phyloP scores from a whole-genome alignment of 2,797 vertebrate genomes.

The Linurgus olivaceus region DNA sequence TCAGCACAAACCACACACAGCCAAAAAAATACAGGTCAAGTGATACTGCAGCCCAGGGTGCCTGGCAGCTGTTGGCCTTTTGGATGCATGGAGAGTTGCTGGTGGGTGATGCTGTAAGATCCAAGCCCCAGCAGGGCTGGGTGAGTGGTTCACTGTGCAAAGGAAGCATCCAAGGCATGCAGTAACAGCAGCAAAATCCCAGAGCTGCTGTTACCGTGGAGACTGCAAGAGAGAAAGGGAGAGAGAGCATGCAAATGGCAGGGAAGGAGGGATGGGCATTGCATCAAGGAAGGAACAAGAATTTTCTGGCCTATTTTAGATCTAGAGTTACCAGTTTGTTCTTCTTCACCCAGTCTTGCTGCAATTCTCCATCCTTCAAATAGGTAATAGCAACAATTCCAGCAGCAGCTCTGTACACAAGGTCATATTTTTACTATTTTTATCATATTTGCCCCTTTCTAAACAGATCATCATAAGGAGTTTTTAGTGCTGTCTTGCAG shows the following conservation, averaged over 20 bases:
- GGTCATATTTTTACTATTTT: slow-evolving; percentile 12
- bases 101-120: background rate
- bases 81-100: accelerated
- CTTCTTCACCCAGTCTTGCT: background rate
- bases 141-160: background rate
- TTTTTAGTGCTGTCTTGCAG: background rate
- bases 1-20: background rate
- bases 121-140: background rate
- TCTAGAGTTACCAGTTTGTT: background rate
- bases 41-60: background rate
- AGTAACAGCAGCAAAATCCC: background rate
- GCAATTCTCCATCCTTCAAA: background rate
- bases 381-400: background rate
- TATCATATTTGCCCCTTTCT: background rate
- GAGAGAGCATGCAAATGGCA: background rate
- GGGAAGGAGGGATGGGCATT: background rate
- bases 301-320: slow-evolving; percentile 19
- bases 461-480: background rate
- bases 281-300: background rate
- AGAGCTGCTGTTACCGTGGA: slow-evolving; percentile 61
- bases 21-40: accelerated
- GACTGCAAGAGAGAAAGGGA: background rate
- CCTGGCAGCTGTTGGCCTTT: background rate
- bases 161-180: slow-evolving; percentile 18
- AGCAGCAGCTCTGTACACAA: slow-evolving; percentile 26